Evolutionary conservation across 2,888 invertebrate species (phyloP).

Genomic region (Acronicta leporina): DNA sequence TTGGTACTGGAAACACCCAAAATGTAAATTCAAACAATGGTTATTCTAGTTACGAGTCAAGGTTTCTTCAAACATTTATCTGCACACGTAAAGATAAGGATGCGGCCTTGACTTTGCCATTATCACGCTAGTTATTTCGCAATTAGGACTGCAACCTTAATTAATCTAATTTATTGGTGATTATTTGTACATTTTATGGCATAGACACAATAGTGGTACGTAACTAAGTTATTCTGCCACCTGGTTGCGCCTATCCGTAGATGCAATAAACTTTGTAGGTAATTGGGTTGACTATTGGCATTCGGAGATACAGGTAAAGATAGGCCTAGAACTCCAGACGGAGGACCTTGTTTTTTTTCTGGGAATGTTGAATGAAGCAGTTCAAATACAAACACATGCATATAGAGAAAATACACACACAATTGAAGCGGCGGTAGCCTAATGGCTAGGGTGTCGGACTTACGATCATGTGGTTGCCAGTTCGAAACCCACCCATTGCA

Average conservation of each 20-base stretch:
- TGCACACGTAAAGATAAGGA: not conserved
- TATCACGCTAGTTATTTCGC: constrained; percentile 31
- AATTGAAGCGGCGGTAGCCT: no score
- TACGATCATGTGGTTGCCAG: no score
- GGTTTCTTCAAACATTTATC: constrained; percentile 18
- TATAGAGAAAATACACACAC: no score
- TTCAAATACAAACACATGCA: no score
- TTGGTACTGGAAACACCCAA: constrained; percentile 19
- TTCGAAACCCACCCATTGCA: no score
- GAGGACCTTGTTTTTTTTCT: no score
- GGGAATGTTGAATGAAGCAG: no score
- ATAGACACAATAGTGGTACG: constrained; percentile 2
- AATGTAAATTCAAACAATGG: not conserved
- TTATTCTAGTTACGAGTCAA: constrained; percentile 16
- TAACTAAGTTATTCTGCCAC: not conserved
- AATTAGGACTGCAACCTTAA: constrained; percentile 36
- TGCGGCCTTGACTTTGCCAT: constrained; percentile 31
- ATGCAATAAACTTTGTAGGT: no score
- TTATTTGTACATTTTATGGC: constrained; percentile 18
- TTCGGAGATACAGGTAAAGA: no score
- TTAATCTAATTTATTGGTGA: constrained; percentile 38
- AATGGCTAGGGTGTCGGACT: no score
- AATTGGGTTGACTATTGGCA: no score
- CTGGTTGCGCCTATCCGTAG: constrained; percentile 4
- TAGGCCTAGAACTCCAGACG: no score